Percentiles rank a stretch among this genome's conserved stretches.
Conservation (phyloP, 1,140 invertebrate genomes). For the Heterodera carotae region DNA sequence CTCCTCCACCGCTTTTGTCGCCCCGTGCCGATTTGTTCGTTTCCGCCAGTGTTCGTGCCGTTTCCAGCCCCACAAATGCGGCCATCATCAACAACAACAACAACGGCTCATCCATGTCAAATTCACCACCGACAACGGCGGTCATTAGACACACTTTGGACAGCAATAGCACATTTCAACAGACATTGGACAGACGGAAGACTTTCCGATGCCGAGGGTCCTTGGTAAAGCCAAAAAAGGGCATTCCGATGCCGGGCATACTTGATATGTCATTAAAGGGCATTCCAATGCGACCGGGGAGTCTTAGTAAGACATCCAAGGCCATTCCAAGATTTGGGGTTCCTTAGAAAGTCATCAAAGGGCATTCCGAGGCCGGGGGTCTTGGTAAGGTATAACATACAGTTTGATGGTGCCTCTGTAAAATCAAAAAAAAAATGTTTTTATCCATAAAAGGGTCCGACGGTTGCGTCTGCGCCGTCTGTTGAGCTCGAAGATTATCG, state of each 20-base stretch:
- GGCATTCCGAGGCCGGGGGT: too few species aligned
- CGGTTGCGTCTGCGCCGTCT: slow-evolving; percentile 61
- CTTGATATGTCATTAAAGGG: neutral
- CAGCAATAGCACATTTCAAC: slow-evolving; percentile 43
- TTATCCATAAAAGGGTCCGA: slow-evolving; percentile 53
- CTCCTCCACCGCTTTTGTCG: neutral
- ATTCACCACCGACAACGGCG: slow-evolving; percentile 24
- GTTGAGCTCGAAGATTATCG: slow-evolving; percentile 65
- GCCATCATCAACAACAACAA: slow-evolving; percentile 24
- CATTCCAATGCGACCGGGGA: too few species aligned
- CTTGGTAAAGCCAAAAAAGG: slow-evolving; percentile 33
- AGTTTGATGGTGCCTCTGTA: too few species aligned
- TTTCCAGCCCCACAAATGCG: neutral
- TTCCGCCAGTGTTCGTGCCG: too few species aligned
- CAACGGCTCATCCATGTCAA: neutral
- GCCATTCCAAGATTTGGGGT: too few species aligned
- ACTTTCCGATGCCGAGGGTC: slow-evolving; percentile 47
- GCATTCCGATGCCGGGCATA: too few species aligned
- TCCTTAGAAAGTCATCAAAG: too few species aligned
- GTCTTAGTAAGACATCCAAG: too few species aligned
- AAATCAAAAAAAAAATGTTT: slow-evolving; percentile 18
- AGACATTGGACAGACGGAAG: slow-evolving; percentile 51
- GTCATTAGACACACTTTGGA: slow-evolving; percentile 19
- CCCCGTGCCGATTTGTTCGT: neutral
- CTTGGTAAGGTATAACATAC: too few species aligned